Evolutionary conservation across 1,140 invertebrate species (phyloP).

Genomic region (Zaprionus africanus): DNA sequence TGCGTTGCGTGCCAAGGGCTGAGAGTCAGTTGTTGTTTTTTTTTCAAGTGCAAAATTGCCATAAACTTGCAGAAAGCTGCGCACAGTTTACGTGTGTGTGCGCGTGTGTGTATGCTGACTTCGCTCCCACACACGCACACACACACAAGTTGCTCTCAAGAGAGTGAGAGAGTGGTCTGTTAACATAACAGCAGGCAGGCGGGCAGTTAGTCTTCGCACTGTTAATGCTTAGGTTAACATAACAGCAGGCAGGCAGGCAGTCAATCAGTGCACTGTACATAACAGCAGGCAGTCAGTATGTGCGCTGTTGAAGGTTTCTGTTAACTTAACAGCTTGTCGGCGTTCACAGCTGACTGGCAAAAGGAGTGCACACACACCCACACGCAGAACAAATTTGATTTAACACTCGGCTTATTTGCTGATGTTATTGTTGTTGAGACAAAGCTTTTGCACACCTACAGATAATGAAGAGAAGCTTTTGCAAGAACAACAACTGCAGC

Average conservation of each 20-base stretch:
- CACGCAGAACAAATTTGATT: neutral
- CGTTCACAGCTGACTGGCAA: slow-evolving; percentile 1
- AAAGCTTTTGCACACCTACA: slow-evolving; percentile 28
- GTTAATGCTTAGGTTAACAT: neutral
- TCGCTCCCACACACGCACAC: slow-evolving; percentile 1
- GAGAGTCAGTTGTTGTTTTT: slow-evolving; percentile 6
- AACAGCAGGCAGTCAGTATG: too few species aligned
- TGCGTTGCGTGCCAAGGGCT: slow-evolving; percentile 46
- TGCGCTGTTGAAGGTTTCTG: too few species aligned
- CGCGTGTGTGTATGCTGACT: neutral
- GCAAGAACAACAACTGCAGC: slow-evolving; percentile 16
- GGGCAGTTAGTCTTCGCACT: neutral
- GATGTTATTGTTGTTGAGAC: neutral
- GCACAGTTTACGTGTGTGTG: slow-evolving; percentile 6
- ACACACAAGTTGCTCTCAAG: slow-evolving; percentile 5
- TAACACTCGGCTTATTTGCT: neutral
- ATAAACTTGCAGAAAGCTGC: slow-evolving; percentile 66
- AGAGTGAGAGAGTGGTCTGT: slow-evolving; percentile 24
- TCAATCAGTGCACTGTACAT: neutral
- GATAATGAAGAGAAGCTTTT: neutral
- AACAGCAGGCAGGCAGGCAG: neutral
- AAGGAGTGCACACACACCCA: neutral
- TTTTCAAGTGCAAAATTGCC: slow-evolving; percentile 78
- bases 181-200: slow-evolving; percentile 21
- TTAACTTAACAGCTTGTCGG: neutral